Evolutionary conservation across 2,113 vertebrate species (phyloP).

Genomic region (Leucopsar rothschildi): DNA sequence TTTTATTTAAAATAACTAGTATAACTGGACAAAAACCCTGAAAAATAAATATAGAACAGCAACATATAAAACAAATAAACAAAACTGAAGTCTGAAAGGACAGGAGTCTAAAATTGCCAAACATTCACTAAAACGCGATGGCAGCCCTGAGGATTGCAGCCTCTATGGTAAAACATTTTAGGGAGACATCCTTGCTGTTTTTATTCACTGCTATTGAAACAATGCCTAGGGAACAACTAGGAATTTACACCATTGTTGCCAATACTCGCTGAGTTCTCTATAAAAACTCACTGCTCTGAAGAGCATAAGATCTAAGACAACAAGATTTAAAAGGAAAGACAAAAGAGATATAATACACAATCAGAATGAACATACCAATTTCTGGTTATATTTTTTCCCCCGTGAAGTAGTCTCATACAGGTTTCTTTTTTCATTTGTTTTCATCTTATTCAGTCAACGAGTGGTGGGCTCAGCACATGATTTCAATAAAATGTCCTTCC

Average conservation of each 20-base stretch:
- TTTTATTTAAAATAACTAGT: neutral
- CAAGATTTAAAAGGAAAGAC: neutral
- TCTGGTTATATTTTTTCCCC: neutral
- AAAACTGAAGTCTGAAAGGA: neutral
- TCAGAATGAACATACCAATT: neutral
- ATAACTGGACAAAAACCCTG: neutral
- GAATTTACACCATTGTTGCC: neutral
- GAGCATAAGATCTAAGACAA: neutral
- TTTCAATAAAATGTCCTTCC: slow-evolving; percentile 53
- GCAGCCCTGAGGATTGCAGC: neutral
- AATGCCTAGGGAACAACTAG: neutral
- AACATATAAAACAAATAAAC: neutral
- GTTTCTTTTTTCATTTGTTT: slow-evolving; percentile 33
- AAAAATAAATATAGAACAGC: neutral
- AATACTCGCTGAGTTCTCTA: neutral
- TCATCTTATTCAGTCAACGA: neutral
- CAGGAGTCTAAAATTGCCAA: neutral
- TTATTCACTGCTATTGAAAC: neutral
- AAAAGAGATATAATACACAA: neutral
- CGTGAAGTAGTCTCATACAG: neutral
- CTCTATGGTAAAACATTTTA: neutral
- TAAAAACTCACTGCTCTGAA: neutral
- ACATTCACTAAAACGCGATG: neutral
- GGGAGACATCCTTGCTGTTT: neutral
- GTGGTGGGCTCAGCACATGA: slow-evolving; percentile 9